Percentiles rank a stretch among this genome's conserved stretches.
Conservation (phyloP, 2,113 vertebrate species). For the Dasyprocta punctata region DNA sequence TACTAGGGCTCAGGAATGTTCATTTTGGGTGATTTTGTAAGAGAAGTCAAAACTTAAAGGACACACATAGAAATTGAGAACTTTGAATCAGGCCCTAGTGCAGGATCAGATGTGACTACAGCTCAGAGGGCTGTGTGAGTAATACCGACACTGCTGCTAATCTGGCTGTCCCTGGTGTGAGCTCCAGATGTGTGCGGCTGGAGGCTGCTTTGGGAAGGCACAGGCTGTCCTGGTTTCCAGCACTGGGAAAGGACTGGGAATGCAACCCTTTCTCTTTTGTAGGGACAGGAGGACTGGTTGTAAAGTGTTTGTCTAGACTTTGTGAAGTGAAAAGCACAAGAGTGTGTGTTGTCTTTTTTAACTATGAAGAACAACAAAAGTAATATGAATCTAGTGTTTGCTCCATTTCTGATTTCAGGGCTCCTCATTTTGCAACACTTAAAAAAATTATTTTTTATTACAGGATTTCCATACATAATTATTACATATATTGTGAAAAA, state of each 20-base stretch:
- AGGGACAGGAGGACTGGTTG: not conserved
- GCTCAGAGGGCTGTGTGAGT: not conserved
- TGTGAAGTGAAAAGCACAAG: not conserved
- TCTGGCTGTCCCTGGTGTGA: accelerated
- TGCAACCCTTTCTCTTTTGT: not conserved
- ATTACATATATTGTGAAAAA: not conserved
- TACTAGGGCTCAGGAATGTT: slow-evolving; percentile 52
- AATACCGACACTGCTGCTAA: not conserved
- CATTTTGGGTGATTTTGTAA: slow-evolving; percentile 23
- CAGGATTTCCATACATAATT: not conserved
- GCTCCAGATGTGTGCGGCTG: accelerated
- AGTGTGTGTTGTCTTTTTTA: not conserved
- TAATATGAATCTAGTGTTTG: accelerated
- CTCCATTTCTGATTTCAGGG: not conserved
- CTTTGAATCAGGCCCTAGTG: not conserved
- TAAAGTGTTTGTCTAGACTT: not conserved
- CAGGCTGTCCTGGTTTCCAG: too few relatives aligned
- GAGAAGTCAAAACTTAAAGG: not conserved
- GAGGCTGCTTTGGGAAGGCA: accelerated
- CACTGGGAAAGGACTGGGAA: accelerated
- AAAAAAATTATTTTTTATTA: not conserved
- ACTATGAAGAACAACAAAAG: too few relatives aligned
- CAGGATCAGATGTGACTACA: accelerated
- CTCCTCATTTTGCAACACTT: not conserved
- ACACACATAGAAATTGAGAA: not conserved